Conservation (phyloP, 2,797 vertebrate species). For the Phaenicophaeus curvirostris region DNA sequence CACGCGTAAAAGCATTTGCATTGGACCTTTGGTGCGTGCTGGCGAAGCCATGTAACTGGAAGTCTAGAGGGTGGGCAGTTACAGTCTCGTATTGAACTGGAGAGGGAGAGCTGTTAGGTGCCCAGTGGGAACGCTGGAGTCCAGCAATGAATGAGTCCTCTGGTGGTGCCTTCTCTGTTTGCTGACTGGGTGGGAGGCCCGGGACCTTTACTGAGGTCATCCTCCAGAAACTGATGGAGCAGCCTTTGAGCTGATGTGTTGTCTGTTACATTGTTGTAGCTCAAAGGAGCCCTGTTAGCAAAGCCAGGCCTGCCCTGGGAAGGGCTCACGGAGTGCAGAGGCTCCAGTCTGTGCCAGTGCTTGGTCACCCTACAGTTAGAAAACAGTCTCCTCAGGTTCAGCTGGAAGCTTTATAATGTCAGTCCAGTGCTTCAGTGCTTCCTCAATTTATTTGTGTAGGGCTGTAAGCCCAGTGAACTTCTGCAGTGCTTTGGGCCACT, state of each 20-base stretch:
- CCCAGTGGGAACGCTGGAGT: not conserved
- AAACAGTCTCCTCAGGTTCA: not conserved
- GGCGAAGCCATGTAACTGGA: not conserved
- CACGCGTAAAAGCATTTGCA: not conserved
- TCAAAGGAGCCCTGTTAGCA: not conserved
- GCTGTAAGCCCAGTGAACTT: not conserved
- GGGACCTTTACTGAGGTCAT: not conserved
- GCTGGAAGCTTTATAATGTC: not conserved
- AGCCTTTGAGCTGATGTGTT: not conserved
- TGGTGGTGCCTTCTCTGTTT: not conserved
- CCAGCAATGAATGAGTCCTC: not conserved
- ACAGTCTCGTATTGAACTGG: not conserved
- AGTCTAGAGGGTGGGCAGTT: not conserved
- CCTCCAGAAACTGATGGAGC: not conserved
- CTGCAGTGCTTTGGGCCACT: not conserved
- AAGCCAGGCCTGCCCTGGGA: not conserved
- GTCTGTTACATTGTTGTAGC: not conserved
- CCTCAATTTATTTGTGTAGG: not conserved
- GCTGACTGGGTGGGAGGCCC: rapidly evolving
- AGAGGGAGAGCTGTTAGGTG: not conserved
- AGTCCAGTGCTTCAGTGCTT: not conserved
- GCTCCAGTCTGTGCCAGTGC: not conserved
- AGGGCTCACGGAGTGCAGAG: not conserved
- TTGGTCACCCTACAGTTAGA: not conserved
- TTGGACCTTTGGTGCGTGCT: not conserved